Evolutionary conservation across 2,797 vertebrate genomes (phyloP).

Genomic region (Garrulus glandarius): DNA sequence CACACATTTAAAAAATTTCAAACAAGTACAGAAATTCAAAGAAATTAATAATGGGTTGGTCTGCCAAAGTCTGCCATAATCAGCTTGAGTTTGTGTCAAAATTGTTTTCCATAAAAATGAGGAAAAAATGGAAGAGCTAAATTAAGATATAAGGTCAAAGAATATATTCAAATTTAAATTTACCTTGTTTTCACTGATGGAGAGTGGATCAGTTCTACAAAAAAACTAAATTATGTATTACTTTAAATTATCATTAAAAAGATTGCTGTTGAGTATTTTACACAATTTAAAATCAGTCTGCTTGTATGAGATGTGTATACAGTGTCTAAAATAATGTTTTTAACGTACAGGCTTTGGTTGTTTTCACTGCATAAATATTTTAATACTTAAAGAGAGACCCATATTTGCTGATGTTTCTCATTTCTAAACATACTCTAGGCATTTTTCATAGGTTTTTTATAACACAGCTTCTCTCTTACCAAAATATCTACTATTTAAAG

Average conservation of each 20-base stretch:
- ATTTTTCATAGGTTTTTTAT: not conserved
- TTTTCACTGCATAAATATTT: not conserved
- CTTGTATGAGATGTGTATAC: not conserved
- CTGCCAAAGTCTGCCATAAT: not conserved
- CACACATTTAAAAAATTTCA: not conserved
- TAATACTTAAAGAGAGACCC: not conserved
- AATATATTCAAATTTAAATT: conserved; percentile 8
- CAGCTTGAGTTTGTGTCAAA: conserved; percentile 2
- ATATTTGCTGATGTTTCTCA: not conserved
- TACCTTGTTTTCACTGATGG: not conserved
- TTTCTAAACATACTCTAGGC: not conserved
- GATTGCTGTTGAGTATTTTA: not conserved
- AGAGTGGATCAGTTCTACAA: not conserved
- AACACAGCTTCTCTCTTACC: not conserved
- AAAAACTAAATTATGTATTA: not conserved
- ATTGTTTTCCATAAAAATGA: not conserved
- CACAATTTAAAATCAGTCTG: not conserved
- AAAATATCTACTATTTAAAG: not conserved
- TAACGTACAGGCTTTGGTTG: not conserved
- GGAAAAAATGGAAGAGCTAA: not conserved
- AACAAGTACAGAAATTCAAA: conserved; percentile 11
- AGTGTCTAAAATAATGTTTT: not conserved
- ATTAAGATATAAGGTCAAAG: not conserved
- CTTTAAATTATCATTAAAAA: not conserved
- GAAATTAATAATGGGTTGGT: not conserved